Evolutionary conservation across 2,888 invertebrate genomes (phyloP).

Genomic region (Polylopha cassiicola): DNA sequence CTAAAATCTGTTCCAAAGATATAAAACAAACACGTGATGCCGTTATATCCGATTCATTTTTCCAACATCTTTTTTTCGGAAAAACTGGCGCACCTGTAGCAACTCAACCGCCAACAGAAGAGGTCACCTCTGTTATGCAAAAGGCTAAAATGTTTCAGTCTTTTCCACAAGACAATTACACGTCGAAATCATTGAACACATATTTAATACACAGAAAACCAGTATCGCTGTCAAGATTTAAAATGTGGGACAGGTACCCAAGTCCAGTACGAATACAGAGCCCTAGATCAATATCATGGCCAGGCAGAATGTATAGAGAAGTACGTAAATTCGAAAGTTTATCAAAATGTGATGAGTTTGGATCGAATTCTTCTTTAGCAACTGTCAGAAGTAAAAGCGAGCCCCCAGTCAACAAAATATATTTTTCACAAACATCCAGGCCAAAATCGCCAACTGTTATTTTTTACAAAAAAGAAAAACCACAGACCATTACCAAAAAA

Average conservation of each 20-base stretch:
- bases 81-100: slow-evolving; percentile 45
- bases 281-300: slow-evolving; percentile 79
- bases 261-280: slow-evolving; percentile 73
- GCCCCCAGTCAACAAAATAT: slow-evolving; percentile 75
- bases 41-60: slow-evolving; percentile 80
- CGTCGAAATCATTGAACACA: slow-evolving; percentile 79
- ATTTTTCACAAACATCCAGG: slow-evolving; percentile 70
- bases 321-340: slow-evolving; percentile 70
- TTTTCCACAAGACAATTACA: slow-evolving; percentile 55
- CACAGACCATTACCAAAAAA: slow-evolving; percentile 27
- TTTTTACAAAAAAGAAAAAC: slow-evolving; percentile 52
- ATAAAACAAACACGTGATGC: slow-evolving; percentile 77
- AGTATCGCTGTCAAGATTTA: slow-evolving; percentile 84
- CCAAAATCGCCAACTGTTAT: slow-evolving; percentile 62
- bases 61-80: slow-evolving; percentile 82
- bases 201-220: slow-evolving; percentile 83
- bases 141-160: slow-evolving; percentile 83
- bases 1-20: slow-evolving; percentile 54
- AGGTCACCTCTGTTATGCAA: slow-evolving; percentile 80
- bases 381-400: slow-evolving; percentile 80
- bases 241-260: slow-evolving; percentile 77
- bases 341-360: slow-evolving; percentile 58
- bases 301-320: slow-evolving; percentile 74
- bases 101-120: slow-evolving; percentile 46
- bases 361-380: slow-evolving; percentile 66